These are phyloP conservation scores for Pseudolaguvia tuberculata DNA, from an alignment of 2,113 vertebrate species.

Conservation along the genomic window DNA sequence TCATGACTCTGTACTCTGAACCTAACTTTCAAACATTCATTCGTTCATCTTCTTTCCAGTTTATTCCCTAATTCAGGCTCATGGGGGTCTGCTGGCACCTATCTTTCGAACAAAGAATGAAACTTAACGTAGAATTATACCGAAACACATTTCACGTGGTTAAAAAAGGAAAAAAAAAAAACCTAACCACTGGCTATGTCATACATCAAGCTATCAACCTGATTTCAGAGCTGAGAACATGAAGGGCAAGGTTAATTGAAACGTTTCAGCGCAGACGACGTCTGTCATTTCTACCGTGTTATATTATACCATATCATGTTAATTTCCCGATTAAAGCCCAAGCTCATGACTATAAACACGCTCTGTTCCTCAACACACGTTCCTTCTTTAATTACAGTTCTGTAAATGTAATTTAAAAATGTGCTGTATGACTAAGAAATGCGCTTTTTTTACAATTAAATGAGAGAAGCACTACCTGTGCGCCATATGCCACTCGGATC, in stretches of 20 bases:
- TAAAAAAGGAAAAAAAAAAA: conserved; percentile 7
- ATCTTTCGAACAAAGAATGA: background rate
- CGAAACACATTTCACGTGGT: background rate
- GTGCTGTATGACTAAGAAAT: conserved; percentile 7
- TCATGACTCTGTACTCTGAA: no score
- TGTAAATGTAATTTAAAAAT: background rate
- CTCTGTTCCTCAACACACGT: conserved; percentile 7
- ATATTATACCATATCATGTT: conserved; percentile 27
- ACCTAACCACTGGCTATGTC: background rate
- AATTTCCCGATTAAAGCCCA: conserved; percentile 11
- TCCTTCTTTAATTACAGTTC: background rate
- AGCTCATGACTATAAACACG: conserved; percentile 11
- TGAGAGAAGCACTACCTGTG: conserved; percentile 1
- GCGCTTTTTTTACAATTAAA: conserved; percentile 19
- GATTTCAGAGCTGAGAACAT: conserved; percentile 19
- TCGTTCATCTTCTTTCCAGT: no score
- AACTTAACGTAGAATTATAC: conserved; percentile 1
- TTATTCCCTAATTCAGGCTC: no score
- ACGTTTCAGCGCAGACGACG: background rate
- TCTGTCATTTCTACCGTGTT: conserved; percentile 33
- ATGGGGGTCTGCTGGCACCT: no score
- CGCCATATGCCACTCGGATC: background rate
- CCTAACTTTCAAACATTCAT: no score
- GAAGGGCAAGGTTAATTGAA: conserved; percentile 37
- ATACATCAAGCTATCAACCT: conserved; percentile 24